A percentile compares a stretch with the other conserved stretches of the same genome.
These are phyloP conservation scores for Cosmia pyralina DNA, from an alignment of 2,888 invertebrate species.

Conservation along the genomic window DNA sequence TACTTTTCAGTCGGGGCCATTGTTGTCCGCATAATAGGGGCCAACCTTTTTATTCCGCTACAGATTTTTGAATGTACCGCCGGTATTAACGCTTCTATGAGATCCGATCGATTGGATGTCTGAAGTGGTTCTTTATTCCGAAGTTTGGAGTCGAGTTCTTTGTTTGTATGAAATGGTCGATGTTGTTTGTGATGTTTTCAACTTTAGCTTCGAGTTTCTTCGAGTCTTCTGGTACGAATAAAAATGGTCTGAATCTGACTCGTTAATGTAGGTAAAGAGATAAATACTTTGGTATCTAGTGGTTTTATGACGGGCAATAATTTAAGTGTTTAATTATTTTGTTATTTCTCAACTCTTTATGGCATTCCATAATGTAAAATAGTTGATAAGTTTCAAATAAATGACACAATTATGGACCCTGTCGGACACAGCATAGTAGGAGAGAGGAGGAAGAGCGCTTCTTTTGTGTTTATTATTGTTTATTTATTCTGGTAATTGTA, in stretches of 20 bases:
- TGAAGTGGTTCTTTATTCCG: constrained; percentile 60
- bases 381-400: too few species aligned
- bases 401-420: too few species aligned
- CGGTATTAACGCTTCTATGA: constrained; percentile 67
- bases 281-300: too few species aligned
- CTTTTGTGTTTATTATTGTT: too few species aligned
- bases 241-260: neutral
- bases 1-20: constrained; percentile 83
- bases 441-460: too few species aligned
- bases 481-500: too few species aligned
- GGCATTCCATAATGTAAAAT: too few species aligned
- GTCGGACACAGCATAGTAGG: too few species aligned
- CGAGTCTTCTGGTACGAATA: neutral
- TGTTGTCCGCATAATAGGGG: constrained; percentile 84
- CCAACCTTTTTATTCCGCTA: constrained; percentile 86
- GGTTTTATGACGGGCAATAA: neutral
- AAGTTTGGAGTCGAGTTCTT: constrained; percentile 41
- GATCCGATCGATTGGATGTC: constrained; percentile 65
- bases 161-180: constrained; percentile 46
- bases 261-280: too few species aligned
- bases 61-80: constrained; percentile 80
- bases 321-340: too few species aligned
- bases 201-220: neutral
- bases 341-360: too few species aligned
- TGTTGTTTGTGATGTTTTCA: constrained; percentile 27